These are phyloP conservation scores for Lasioglossum vierecki DNA, from an alignment of 2,888 invertebrate species.

Conservation along the genomic window DNA sequence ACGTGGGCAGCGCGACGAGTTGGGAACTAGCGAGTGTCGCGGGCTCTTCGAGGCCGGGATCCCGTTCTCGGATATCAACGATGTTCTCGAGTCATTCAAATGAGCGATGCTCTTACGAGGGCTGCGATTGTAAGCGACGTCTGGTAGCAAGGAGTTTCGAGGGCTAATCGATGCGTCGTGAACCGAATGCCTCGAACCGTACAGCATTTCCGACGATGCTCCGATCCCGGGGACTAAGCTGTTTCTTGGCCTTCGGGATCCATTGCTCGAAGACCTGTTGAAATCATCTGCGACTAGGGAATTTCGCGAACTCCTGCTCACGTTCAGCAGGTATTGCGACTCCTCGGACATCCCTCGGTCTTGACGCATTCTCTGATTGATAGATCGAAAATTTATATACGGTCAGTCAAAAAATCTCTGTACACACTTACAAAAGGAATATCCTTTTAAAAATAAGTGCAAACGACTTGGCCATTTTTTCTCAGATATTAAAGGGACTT, in stretches of 20 bases:
- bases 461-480: too few species aligned
- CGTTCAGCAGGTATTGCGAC: slow-evolving; percentile 77
- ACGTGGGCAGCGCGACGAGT: slow-evolving; percentile 86
- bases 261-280: slow-evolving; percentile 81
- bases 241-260: slow-evolving; percentile 84
- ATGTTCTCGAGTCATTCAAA: slow-evolving; percentile 68
- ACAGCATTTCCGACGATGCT: slow-evolving; percentile 7
- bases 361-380: slow-evolving; percentile 86
- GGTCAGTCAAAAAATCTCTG: background rate
- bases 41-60: slow-evolving; percentile 85
- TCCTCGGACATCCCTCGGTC: slow-evolving; percentile 85
- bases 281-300: slow-evolving; percentile 87
- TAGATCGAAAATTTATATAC: slow-evolving; percentile 4
- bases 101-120: slow-evolving; percentile 87
- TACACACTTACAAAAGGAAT: background rate
- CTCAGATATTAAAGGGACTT: too few species aligned
- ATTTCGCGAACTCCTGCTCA: slow-evolving; percentile 86
- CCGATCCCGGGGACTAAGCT: slow-evolving; percentile 86
- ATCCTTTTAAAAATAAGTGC: background rate
- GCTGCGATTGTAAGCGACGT: slow-evolving; percentile 84
- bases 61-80: slow-evolving; percentile 79
- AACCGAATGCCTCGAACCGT: slow-evolving; percentile 86
- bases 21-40: slow-evolving; percentile 87
- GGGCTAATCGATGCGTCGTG: slow-evolving; percentile 86
- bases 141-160: slow-evolving; percentile 87